Base-by-base conservation (phyloP, 2,888 invertebrate species). In the Congeria kusceri region DNA sequence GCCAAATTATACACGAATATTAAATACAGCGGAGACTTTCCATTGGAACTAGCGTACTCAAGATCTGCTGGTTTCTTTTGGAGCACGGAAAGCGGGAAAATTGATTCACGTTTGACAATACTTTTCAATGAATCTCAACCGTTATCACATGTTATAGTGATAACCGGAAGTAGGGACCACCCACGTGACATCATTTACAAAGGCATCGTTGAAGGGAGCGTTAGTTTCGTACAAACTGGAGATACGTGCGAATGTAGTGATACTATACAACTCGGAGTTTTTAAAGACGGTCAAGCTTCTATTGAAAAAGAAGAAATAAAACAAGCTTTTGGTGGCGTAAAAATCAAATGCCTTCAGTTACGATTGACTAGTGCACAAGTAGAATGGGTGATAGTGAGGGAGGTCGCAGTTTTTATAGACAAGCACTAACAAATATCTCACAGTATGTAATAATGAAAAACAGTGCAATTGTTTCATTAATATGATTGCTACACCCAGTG, bases 301-400 rank as follows among this genome's bases (percentile, higher is more conserved):
- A 77, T 92, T 18, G 90, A 92, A 67, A 85, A 88, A 13, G 75
- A 80, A 23, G 81, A 86, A 49, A 65, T 89, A 18, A 46, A 66
- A 13, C 63, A 70, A 15, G 79, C 77, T 18, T 72, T 90, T n/a
- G 79, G 78, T n/a, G 74, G 84, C 2, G 81, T 86, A 49, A 86
- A 87, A 27, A 88, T 92, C 13, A 91, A 92, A 70, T 93, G 93
- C 80, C 69, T 94, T 27, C 86, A 92, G 64, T 88, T 94, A 13
- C 87, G 86, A 59, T 84, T 93, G 0, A 91, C 90, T 1, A 72
- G 88, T 11, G 79, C 84, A 18, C 93, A 93, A 72, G 84, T 81
- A n/a, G 87, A 89, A n/a, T 93, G 93, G 93, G 82, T 93, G 25
- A 90, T 93, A 32, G 89, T 93, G 3, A 88, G 91, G 66, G 93